phyloP scores from a whole-genome alignment of 2,888 invertebrate genomes.

The Helleia helle region DNA sequence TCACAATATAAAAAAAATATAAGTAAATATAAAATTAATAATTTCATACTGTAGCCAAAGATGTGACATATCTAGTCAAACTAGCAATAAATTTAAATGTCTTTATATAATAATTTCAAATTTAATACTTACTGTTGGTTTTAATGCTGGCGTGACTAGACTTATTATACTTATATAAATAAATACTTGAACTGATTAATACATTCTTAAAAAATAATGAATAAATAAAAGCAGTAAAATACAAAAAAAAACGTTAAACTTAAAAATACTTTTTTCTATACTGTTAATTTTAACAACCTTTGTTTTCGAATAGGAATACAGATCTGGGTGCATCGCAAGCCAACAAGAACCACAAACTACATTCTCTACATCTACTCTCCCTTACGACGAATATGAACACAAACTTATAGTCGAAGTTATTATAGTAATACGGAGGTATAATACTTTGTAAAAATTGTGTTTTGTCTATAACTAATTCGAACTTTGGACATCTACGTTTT shows the following conservation, averaged over 20 bases:
- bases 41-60: slow-evolving; percentile 3
- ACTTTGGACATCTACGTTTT: slow-evolving; percentile 3
- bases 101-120: slow-evolving; percentile 24
- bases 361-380: too few relatives aligned
- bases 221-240: slow-evolving; percentile 7
- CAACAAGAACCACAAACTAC: background rate
- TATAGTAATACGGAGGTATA: slow-evolving; percentile 14
- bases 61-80: slow-evolving; percentile 9
- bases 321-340: slow-evolving; percentile 4
- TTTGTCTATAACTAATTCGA: slow-evolving; percentile 2
- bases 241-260: background rate
- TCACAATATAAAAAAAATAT: too few relatives aligned
- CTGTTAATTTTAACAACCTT: slow-evolving; percentile 16
- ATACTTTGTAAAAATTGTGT: slow-evolving; percentile 14
- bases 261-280: slow-evolving; percentile 6
- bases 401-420: slow-evolving; percentile 10
- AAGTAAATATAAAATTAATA: too few relatives aligned
- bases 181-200: slow-evolving; percentile 10
- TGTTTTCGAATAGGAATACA: slow-evolving; percentile 17
- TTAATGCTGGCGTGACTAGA: slow-evolving; percentile 64
- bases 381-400: too few relatives aligned
- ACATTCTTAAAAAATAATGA: slow-evolving; percentile 21
- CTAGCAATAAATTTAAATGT: slow-evolving; percentile 28
- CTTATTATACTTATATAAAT: slow-evolving; percentile 19
- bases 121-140: slow-evolving; percentile 9